Evolutionary conservation across 2,113 vertebrate genomes (phyloP).

Genomic region (chimpanzee (Pan troglodytes)): NHGRI_mPanTro3-v2.1_pri NC_072398.2:29116001-29116500

Average conservation of each 20-base stretch:
- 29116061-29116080: not conserved
- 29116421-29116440: not conserved
- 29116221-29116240: not conserved
- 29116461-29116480: not conserved
- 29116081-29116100: not conserved
- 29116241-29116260: not conserved
- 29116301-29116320: not conserved
- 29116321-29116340: not conserved
- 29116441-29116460: not conserved
- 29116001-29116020: not conserved
- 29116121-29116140: not conserved
- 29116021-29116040: not conserved
- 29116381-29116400: not conserved
- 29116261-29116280: not conserved
- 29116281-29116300: not conserved
- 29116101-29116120: not conserved
- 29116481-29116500: not conserved
- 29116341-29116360: too few species aligned
- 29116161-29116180: not conserved
- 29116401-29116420: not conserved
- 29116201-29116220: not conserved
- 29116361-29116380: not conserved
- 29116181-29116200: not conserved
- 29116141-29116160: not conserved
- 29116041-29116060: not conserved